These are phyloP conservation scores for Buphagus erythrorhynchus DNA, from an alignment of 2,797 vertebrate species.

Conservation along the genomic window DNA sequence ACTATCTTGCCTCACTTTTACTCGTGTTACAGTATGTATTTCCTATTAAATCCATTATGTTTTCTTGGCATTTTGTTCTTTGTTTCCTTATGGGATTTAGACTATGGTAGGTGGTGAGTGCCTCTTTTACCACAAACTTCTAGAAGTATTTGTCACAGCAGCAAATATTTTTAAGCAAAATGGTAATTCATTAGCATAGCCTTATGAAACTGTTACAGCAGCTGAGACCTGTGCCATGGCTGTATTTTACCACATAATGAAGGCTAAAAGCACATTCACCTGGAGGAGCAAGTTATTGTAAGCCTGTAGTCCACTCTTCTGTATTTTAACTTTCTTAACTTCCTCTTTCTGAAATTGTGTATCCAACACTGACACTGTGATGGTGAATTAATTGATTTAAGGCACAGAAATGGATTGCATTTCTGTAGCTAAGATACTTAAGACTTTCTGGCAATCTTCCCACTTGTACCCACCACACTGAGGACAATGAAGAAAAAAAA, in stretches of 20 bases:
- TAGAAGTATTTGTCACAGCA: neutral
- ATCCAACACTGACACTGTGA: neutral
- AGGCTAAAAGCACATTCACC: neutral
- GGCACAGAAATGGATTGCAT: neutral
- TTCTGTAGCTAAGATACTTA: neutral
- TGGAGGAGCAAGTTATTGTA: neutral
- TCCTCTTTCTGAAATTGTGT: neutral
- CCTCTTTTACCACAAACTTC: neutral
- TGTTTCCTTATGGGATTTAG: neutral
- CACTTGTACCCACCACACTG: neutral
- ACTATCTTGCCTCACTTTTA: neutral
- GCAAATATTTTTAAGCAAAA: conserved; percentile 2
- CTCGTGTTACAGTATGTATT: neutral
- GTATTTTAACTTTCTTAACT: neutral
- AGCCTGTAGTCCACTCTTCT: neutral
- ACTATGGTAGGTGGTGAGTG: neutral
- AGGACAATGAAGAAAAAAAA: neutral
- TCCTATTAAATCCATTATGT: neutral
- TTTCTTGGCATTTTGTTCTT: neutral
- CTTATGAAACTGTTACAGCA: neutral
- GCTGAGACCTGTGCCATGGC: neutral
- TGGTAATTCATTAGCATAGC: neutral
- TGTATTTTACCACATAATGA: neutral
- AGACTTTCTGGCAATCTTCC: neutral
- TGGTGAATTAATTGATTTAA: neutral